Base-by-base conservation (phyloP, 2,113 vertebrate species). In the Neoarius graeffei region DNA sequence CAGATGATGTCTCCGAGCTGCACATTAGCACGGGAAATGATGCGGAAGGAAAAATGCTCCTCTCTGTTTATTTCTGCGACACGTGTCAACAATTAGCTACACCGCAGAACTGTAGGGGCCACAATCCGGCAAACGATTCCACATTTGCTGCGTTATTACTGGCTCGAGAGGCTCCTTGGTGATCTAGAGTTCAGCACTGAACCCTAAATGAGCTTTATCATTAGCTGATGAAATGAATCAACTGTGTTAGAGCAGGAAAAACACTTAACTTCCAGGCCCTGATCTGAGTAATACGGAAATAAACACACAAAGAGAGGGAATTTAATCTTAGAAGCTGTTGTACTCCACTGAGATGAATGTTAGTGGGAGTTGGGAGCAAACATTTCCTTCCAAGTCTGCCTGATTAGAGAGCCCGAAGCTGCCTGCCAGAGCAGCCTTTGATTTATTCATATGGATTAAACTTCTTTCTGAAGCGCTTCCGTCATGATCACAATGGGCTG, bases 21-120 rank as follows among this genome's bases (percentile, higher is more conserved):
- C 91, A 89, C 93, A 94, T 94, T 94, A 92, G 93, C 93, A 92
- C 87, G 84, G 92, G 91, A 95, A 93, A 94, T 93, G 92, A 93
- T 89, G 93, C 91, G 92, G 92, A 95, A 91, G 92, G 86, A 92
- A 92, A 94, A 95, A 94, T 90, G 91, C 76, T 79, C 90, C 88
- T 93, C 89, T 90, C 91, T 93, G 93, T 94, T 94, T 88, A 86
- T 91, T 89, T 90, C 81, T 57, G 57, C 81, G 27, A 73, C 79
- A 91, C 83, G 90, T 86, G 90, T 91, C 83, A 88, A 87, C 89
- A 88, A 87, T 87, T 90, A 85, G 91, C 88, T 35, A 77, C 86
- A 83, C 71, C 64, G 85, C 80, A 82, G 89, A 91, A 89, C 89
- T 83, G 90, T 85, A 84, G 89, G 88, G 92, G 91, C 93, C 91